Percentiles rank a stretch among this genome's conserved stretches.
Evolutionary conservation across 1,140 invertebrate species (phyloP).

Genomic region (Sycophaga agraensis): DNA sequence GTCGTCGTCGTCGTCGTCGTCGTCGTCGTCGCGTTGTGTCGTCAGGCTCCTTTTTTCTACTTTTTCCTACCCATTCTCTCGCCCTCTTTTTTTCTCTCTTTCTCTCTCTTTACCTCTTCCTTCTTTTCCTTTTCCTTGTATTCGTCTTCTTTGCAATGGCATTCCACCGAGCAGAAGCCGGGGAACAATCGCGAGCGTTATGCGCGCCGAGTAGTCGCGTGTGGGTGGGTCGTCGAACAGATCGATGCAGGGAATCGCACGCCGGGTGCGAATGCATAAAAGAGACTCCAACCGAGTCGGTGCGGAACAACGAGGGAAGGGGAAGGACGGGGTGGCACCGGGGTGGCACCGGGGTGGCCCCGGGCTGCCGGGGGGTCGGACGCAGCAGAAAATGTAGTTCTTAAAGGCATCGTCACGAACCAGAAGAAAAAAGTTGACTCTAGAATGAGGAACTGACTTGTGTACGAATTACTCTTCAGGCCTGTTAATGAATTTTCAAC

Average conservation of each 20-base stretch:
- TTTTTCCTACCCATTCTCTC: neutral
- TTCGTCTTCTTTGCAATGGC: neutral
- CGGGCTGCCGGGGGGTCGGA: too few relatives aligned
- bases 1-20: neutral
- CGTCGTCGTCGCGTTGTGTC: neutral
- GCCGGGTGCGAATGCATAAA: slow-evolving; percentile 1
- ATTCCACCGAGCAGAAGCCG: neutral
- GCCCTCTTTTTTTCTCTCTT: neutral
- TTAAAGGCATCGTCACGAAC: too few relatives aligned
- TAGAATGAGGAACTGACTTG: too few relatives aligned
- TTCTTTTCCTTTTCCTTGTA: neutral
- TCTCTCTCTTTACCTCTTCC: neutral
- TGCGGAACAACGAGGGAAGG: too few relatives aligned
- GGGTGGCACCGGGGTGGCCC: too few relatives aligned
- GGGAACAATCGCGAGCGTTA: slow-evolving; percentile 7
- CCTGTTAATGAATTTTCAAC: too few relatives aligned
- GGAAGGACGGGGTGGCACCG: too few relatives aligned
- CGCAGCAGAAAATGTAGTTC: too few relatives aligned
- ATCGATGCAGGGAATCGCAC: slow-evolving; percentile 14
- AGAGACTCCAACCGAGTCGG: too few relatives aligned
- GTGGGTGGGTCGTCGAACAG: slow-evolving; percentile 8
- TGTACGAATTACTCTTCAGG: too few relatives aligned
- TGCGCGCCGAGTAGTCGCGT: neutral
- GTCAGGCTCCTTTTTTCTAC: neutral
- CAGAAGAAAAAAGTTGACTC: too few relatives aligned